phyloP scores from a whole-genome alignment of 2,113 vertebrate species.

The Pedionomus torquatus region DNA sequence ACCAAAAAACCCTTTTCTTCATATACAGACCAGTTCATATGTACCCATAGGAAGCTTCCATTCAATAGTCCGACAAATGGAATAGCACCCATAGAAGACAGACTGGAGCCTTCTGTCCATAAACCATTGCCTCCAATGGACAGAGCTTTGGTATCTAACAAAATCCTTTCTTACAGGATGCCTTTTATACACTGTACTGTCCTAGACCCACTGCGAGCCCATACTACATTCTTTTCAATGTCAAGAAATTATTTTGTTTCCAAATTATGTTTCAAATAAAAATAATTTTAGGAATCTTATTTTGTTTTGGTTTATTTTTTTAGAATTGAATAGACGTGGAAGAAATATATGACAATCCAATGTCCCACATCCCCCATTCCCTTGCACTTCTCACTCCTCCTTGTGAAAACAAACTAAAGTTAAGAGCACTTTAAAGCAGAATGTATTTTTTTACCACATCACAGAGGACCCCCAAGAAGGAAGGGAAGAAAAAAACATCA shows the following conservation, averaged over 20 bases:
- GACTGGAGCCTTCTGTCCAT: rapidly evolving
- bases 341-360: not conserved
- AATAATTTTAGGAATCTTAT: no score
- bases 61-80: not conserved
- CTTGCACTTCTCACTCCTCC: rapidly evolving
- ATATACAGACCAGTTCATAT: not conserved
- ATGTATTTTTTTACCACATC: not conserved
- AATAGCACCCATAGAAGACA: not conserved
- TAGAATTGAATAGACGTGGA: not conserved
- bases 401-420: not conserved
- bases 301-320: not conserved
- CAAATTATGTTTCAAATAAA: not conserved
- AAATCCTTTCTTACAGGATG: not conserved
- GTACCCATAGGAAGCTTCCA: not conserved
- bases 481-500: rapidly evolving
- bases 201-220: not conserved
- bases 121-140: rapidly evolving
- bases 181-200: not conserved
- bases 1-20: not conserved
- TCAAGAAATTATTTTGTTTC: not conserved
- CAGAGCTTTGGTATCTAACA: not conserved
- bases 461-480: not conserved
- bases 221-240: not conserved
- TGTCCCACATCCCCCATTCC: not conserved
- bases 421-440: not conserved